Percentiles rank a stretch among this genome's conserved stretches.
phyloP scores from a whole-genome alignment of 2,113 vertebrate genomes.

The Gambusia affinis region DNA sequence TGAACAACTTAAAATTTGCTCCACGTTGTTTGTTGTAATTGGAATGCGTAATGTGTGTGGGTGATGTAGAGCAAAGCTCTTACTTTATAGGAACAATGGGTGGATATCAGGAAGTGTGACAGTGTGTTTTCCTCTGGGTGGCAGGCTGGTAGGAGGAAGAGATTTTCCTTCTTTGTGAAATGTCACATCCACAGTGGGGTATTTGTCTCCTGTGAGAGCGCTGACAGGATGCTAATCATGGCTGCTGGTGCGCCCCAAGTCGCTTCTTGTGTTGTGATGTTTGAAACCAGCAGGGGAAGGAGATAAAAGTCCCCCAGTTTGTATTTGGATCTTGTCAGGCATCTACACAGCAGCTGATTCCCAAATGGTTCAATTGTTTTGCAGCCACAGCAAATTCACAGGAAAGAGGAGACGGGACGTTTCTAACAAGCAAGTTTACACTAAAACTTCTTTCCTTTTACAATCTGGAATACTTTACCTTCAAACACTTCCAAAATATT shows the following conservation, averaged over 20 bases:
- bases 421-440: not conserved
- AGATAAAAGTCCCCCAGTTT: not conserved
- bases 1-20: not conserved
- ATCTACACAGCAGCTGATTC: not conserved
- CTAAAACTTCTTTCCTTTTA: not conserved
- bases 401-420: not conserved
- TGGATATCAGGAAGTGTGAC: not conserved
- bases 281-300: not conserved
- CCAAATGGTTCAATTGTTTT: not conserved
- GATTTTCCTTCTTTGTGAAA: conserved; percentile 1
- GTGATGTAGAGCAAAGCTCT: not conserved
- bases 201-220: conserved; percentile 23
- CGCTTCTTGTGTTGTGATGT: conserved; percentile 5
- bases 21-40: not conserved
- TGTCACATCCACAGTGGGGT: conserved; percentile 1
- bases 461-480: too few species aligned
- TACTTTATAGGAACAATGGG: not conserved
- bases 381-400: not conserved
- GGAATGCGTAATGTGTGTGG: not conserved
- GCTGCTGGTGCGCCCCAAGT: not conserved
- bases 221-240: conserved; percentile 29
- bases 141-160: not conserved
- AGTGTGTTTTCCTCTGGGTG: not conserved
- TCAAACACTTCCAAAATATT: too few species aligned
- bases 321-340: not conserved